These are phyloP conservation scores for Myiopsitta monachus DNA, from an alignment of 2,113 vertebrate genomes.

Conservation along the genomic window DNA sequence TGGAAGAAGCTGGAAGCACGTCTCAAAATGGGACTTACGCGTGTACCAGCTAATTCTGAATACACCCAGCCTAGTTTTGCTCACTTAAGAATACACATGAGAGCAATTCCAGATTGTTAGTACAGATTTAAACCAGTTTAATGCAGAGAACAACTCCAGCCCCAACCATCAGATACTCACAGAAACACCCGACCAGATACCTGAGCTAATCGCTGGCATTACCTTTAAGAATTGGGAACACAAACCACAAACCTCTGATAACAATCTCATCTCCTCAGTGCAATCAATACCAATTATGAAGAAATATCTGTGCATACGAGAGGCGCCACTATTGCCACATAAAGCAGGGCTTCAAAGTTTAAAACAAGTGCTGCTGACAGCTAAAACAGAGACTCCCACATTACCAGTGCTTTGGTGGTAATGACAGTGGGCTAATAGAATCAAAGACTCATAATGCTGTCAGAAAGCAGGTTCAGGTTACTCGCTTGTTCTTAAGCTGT, in stretches of 20 bases:
- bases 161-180: not conserved
- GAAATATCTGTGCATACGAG: not conserved
- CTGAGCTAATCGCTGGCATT: not conserved
- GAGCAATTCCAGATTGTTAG: not conserved
- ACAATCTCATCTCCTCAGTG: not conserved
- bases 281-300: constrained; percentile 35
- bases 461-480: constrained; percentile 65
- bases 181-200: not conserved
- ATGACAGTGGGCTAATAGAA: constrained; percentile 61
- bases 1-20: not conserved
- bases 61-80: not conserved
- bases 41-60: not conserved
- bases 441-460: constrained; percentile 55
- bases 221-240: not conserved
- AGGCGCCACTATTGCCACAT: constrained; percentile 29
- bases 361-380: constrained; percentile 49
- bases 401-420: constrained; percentile 48
- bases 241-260: not conserved
- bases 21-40: not conserved
- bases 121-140: not conserved
- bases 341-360: constrained; percentile 44
- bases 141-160: not conserved
- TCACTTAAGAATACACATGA: not conserved
- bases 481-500: constrained; percentile 46
- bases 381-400: constrained; percentile 47